Percentiles rank a stretch among this genome's conserved stretches.
These are phyloP conservation scores for Lasioglossum lativentre DNA, from an alignment of 2,888 invertebrate species.

Conservation along the genomic window DNA sequence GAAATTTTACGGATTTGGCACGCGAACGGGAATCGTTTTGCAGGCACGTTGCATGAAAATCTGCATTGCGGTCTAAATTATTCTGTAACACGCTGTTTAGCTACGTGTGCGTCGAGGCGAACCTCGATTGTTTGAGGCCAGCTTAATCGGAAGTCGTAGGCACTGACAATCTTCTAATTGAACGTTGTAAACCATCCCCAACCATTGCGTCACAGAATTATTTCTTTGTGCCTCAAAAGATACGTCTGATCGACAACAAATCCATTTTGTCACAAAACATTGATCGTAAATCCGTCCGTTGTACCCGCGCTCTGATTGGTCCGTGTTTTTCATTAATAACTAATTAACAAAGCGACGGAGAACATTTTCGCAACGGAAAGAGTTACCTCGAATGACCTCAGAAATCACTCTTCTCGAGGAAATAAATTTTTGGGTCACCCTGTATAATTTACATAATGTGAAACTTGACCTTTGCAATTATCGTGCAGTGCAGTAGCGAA, in stretches of 20 bases:
- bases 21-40: slow-evolving; percentile 54
- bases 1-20: slow-evolving; percentile 61
- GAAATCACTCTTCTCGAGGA: too few relatives aligned
- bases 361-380: too few relatives aligned
- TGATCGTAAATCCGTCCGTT: too few relatives aligned
- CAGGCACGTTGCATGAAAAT: slow-evolving; percentile 71
- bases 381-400: neutral
- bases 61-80: slow-evolving; percentile 77
- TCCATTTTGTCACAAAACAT: neutral
- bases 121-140: slow-evolving; percentile 61
- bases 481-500: too few relatives aligned
- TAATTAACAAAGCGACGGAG: too few relatives aligned
- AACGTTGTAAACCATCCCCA: slow-evolving; percentile 27
- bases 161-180: slow-evolving; percentile 60
- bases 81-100: slow-evolving; percentile 59
- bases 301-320: neutral
- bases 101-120: slow-evolving; percentile 47
- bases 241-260: neutral
- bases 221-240: neutral
- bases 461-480: too few relatives aligned
- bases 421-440: too few relatives aligned
- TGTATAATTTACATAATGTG: neutral
- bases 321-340: neutral
- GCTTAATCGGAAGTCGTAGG: slow-evolving; percentile 56
- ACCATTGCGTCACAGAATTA: slow-evolving; percentile 10